Evolutionary conservation across 2,888 invertebrate genomes (phyloP), one percentile per base, ranked within the genome.

Genomic region (Lingula anatina): DNA sequence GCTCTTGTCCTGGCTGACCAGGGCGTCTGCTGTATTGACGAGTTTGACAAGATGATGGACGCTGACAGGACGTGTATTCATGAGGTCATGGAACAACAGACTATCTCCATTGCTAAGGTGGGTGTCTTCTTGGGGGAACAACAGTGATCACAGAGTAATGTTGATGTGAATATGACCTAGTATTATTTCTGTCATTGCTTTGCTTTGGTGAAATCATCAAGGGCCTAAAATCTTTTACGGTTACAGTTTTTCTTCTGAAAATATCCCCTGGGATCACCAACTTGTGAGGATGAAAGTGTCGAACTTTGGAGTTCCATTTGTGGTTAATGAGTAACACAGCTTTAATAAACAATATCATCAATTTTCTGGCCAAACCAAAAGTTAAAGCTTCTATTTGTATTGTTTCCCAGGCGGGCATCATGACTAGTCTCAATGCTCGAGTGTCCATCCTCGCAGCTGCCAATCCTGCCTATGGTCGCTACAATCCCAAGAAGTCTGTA

Each of bases 41-140:
- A 99, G 81, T 99, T 99, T 77, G 99, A 99, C 80, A 99, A 99
- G 0, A 76, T 99, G 97, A 90, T 93, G 44, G 97, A 99, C 59
- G 78, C 80, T 38, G 97, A 99, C 79, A 57, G 76, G 40, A 77
- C 75, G 2, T 74, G 77, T 26, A 77, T 77, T 25, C 77, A 77
- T 53, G 77, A 77, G 51, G 77, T 77, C 3, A 77, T 78, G 77
- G 99, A 99, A 80, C 99, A 99, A 71, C 99, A 99, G 80, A 99
- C 99, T 15, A 96, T 99, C 60, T 95, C 95, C 49, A 97, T 99
- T 67, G 97, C 99, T 18, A 99, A 99, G 83, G 87, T 87, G 66
- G 24, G 51, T 5, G 20, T 26, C 5, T 24, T 23, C 9, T 7
- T 39, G 7, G 40, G n/a, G 21, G 7, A 18, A 39, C 31, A 31